Evolutionary conservation across 2,797 vertebrate species (phyloP).

Genomic region (Fistularia tabacaria): DNA sequence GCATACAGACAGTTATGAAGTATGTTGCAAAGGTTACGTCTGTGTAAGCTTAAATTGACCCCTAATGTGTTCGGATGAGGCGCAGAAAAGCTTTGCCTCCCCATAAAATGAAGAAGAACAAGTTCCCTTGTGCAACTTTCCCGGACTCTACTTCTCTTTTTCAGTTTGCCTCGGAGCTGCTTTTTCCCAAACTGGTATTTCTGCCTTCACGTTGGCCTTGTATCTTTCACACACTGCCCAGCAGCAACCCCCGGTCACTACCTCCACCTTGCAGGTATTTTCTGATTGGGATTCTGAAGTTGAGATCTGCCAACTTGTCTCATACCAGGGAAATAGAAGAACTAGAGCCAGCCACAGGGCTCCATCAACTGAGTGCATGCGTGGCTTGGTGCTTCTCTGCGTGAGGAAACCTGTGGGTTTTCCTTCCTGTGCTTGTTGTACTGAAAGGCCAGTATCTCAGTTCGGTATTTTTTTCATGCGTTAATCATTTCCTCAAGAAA

Average conservation of each 20-base stretch:
- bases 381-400: no score
- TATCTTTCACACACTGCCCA: background rate
- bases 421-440: no score
- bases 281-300: slow-evolving; percentile 40
- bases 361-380: no score
- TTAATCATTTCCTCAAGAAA: no score
- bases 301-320: slow-evolving; percentile 3
- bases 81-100: slow-evolving; percentile 15
- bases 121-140: slow-evolving; percentile 19
- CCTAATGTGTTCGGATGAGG: slow-evolving; percentile 25
- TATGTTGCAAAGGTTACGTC: background rate
- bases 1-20: background rate
- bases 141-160: slow-evolving; percentile 4
- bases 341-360: slow-evolving; percentile 6
- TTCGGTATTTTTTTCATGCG: no score
- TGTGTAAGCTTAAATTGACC: slow-evolving; percentile 20
- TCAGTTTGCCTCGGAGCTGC: background rate
- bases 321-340: slow-evolving; percentile 4
- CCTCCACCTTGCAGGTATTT: slow-evolving; percentile 32
- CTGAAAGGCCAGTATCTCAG: no score
- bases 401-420: no score
- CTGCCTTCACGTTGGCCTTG: background rate
- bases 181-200: slow-evolving; percentile 1
- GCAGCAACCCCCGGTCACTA: background rate
- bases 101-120: slow-evolving; percentile 43